Conservation (phyloP, 2,797 vertebrate species). For the Lates japonicus region DNA sequence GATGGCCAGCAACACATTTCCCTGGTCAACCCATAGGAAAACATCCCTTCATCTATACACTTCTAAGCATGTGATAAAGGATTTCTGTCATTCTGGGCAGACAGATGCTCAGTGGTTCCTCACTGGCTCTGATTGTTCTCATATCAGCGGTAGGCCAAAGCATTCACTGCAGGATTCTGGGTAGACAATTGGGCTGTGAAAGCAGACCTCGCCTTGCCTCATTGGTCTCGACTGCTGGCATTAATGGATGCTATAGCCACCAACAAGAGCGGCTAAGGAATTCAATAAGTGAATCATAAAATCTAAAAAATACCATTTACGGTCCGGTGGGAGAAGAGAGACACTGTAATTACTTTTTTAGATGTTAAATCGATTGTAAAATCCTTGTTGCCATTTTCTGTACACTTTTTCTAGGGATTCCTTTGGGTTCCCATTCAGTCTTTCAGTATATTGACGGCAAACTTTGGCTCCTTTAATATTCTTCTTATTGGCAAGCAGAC, state of each 20-base stretch:
- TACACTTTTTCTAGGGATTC: conserved; percentile 37
- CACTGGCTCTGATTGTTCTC: conserved; percentile 85
- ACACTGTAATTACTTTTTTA: conserved; percentile 80
- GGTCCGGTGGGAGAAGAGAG: conserved; percentile 78
- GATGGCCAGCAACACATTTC: conserved; percentile 62
- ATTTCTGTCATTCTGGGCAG: conserved; percentile 76
- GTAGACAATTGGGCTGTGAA: conserved; percentile 85
- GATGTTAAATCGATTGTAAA: conserved; percentile 89
- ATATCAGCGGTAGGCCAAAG: conserved; percentile 84
- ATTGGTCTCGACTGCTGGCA: conserved; percentile 84
- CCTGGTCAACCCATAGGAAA: conserved; percentile 61
- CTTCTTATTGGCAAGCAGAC: conserved; percentile 39
- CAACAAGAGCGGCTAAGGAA: conserved; percentile 86
- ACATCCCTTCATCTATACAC: conserved; percentile 68
- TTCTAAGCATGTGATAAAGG: conserved; percentile 80
- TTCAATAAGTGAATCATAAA: conserved; percentile 91
- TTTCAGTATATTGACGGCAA: conserved; percentile 46
- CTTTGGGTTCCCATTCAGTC: conserved; percentile 45
- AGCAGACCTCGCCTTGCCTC: conserved; percentile 83
- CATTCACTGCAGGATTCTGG: conserved; percentile 84
- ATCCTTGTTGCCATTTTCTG: conserved; percentile 70
- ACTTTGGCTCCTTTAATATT: conserved; percentile 50
- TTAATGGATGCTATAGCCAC: conserved; percentile 88
- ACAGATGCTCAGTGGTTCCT: conserved; percentile 85
- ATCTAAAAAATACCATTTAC: conserved; percentile 85